phyloP scores from a whole-genome alignment of 2,888 invertebrate genomes.

The Pyrocoelia pectoralis region DNA sequence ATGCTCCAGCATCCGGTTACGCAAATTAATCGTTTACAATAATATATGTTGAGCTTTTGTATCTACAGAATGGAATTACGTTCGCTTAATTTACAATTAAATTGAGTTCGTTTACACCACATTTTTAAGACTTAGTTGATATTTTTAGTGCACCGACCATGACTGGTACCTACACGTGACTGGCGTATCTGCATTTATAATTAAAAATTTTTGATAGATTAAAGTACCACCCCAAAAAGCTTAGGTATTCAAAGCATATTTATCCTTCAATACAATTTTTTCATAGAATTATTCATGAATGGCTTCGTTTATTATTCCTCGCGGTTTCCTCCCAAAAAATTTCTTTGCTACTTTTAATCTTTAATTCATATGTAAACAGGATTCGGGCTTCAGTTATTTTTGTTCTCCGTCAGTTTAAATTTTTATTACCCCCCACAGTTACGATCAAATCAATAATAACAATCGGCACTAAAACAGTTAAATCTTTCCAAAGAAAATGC shows the following conservation, averaged over 20 bases:
- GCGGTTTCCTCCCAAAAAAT: not conserved
- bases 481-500: too few species aligned
- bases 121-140: not conserved
- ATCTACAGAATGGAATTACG: not conserved
- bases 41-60: conserved; percentile 23
- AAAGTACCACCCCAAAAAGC: not conserved
- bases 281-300: not conserved
- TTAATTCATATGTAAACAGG: not conserved
- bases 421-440: too few species aligned
- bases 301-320: not conserved
- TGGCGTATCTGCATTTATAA: not conserved
- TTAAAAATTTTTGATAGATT: not conserved
- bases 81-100: not conserved
- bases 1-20: conserved; percentile 39
- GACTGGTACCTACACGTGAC: not conserved
- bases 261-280: not conserved
- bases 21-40: conserved; percentile 39
- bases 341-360: not conserved
- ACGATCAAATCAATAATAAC: too few species aligned
- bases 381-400: not conserved
- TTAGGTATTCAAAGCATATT: not conserved
- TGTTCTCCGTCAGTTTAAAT: too few species aligned
- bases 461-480: too few species aligned
- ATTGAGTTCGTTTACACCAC: not conserved
- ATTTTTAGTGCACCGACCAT: not conserved